phyloP scores from a whole-genome alignment of 2,888 invertebrate species.

The Cephus pygmeus region DNA sequence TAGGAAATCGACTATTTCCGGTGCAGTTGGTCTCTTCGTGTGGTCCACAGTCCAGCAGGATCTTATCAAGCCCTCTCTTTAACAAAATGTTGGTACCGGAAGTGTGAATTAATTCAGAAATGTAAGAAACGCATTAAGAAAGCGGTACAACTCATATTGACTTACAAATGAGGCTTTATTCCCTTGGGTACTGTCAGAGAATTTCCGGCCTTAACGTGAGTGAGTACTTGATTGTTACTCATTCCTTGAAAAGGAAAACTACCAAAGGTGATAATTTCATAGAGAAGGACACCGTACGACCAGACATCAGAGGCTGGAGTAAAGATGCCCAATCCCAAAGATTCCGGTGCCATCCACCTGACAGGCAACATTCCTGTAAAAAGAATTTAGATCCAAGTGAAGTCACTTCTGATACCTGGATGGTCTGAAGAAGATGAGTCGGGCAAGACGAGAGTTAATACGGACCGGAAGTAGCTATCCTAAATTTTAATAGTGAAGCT shows the following conservation, averaged over 20 bases:
- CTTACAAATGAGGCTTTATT: constrained; percentile 83
- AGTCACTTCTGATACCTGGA: neutral
- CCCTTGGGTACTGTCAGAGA: constrained; percentile 81
- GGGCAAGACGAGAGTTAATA: no score
- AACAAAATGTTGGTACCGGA: constrained; percentile 23
- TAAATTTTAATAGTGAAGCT: no score
- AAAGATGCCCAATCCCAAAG: constrained; percentile 83
- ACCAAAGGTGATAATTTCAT: constrained; percentile 91
- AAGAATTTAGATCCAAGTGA: neutral
- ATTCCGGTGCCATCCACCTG: constrained; percentile 95
- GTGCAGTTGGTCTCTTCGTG: constrained; percentile 78
- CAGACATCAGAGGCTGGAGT: constrained; percentile 90
- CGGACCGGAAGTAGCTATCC: no score
- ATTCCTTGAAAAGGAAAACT: constrained; percentile 91
- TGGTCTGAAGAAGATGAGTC: no score
- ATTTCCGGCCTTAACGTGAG: constrained; percentile 81
- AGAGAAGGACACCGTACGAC: constrained; percentile 89
- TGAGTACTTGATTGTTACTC: constrained; percentile 86
- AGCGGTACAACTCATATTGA: constrained; percentile 39
- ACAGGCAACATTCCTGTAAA: constrained; percentile 82
- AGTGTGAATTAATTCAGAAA: no score
- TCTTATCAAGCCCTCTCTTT: constrained; percentile 79
- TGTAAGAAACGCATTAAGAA: no score
- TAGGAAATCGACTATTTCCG: constrained; percentile 84
- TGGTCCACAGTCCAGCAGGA: constrained; percentile 83